Conservation (phyloP, 1,140 invertebrate species). For the Hylaeus volcanicus region DNA sequence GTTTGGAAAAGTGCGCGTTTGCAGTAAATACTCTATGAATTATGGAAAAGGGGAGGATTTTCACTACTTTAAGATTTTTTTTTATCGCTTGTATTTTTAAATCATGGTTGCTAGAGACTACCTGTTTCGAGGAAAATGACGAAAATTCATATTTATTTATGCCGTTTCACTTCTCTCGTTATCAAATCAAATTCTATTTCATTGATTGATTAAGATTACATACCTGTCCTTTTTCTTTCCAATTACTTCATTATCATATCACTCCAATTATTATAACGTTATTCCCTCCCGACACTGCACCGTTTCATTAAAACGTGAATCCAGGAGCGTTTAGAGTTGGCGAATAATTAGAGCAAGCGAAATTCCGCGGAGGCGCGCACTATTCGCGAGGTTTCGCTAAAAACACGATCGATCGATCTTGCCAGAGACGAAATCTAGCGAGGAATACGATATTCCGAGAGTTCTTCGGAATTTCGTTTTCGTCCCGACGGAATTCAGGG, state of each 20-base stretch:
- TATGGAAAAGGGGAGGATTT: not conserved
- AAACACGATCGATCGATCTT: conserved; percentile 8
- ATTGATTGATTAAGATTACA: too few relatives aligned
- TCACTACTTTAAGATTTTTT: too few relatives aligned
- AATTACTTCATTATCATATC: too few relatives aligned
- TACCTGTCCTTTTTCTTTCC: too few relatives aligned
- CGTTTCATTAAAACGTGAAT: not conserved
- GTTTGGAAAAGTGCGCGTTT: not conserved
- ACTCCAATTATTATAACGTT: not conserved
- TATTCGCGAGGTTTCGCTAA: conserved; percentile 11
- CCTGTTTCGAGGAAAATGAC: too few relatives aligned
- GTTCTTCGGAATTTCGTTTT: conserved; percentile 60
- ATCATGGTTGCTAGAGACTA: too few relatives aligned
- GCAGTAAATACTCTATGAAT: not conserved
- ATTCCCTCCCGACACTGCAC: not conserved
- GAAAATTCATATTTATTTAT: too few relatives aligned
- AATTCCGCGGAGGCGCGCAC: conserved; percentile 9
- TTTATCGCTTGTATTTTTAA: too few relatives aligned
- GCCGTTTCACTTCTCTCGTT: too few relatives aligned
- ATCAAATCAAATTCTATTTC: too few relatives aligned
- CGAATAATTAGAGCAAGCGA: not conserved
- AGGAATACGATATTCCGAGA: conserved; percentile 33
- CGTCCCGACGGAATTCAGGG: conserved; percentile 57
- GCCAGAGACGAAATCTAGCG: conserved; percentile 18
- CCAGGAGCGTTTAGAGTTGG: too few relatives aligned